Percentiles rank a stretch among this genome's conserved stretches.
Conservation (phyloP, 1,140 invertebrate genomes). For the Eurosta solidaginis region DNA sequence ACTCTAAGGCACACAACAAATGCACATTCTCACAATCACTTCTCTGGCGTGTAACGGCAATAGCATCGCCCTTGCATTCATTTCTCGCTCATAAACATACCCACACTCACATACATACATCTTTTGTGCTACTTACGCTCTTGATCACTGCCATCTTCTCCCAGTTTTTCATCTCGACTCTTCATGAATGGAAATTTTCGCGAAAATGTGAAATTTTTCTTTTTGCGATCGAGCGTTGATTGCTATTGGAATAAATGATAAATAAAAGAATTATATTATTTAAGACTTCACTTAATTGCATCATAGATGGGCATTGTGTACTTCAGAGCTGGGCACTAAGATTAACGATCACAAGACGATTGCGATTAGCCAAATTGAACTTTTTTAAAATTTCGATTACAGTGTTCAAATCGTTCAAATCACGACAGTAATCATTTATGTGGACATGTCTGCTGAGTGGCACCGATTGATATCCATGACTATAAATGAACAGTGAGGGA, state of each 20-base stretch:
- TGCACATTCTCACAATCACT: neutral
- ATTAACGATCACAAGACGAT: too few species aligned
- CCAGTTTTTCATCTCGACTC: constrained; percentile 93
- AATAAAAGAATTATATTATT: constrained; percentile 36
- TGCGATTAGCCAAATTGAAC: too few species aligned
- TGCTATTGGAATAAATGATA: constrained; percentile 65
- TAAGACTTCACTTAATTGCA: neutral
- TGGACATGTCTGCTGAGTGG: too few species aligned
- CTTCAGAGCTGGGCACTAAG: too few species aligned
- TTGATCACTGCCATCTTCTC: constrained; percentile 95
- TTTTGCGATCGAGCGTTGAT: constrained; percentile 92
- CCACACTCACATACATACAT: neutral
- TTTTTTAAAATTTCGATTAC: too few species aligned
- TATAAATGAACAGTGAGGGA: too few species aligned
- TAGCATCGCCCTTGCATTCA: too few species aligned
- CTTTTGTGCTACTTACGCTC: constrained; percentile 83
- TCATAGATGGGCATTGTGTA: too few species aligned
- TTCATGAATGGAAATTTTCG: constrained; percentile 98
- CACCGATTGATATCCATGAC: too few species aligned
- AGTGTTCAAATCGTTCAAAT: too few species aligned
- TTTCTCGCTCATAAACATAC: neutral
- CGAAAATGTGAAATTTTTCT: constrained; percentile 97
- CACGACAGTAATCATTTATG: too few species aligned
- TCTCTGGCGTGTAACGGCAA: too few species aligned
- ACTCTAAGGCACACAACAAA: neutral